Evolutionary conservation across 1,140 invertebrate species (phyloP), one percentile per base, ranked within the genome.

Genomic region (Bombus cullumanus): DNA sequence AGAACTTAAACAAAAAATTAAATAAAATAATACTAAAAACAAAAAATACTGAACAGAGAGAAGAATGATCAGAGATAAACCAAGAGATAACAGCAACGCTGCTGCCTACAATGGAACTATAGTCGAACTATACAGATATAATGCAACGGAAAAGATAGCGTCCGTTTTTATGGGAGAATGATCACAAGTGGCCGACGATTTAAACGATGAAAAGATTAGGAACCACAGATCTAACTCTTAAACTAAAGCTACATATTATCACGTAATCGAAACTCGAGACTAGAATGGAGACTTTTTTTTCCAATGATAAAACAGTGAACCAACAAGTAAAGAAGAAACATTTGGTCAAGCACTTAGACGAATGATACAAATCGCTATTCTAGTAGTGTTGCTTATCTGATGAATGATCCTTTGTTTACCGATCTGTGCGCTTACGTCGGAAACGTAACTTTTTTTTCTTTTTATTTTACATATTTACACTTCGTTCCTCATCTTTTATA

Each of bases 271-370:
- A 47, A 47, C 31, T 69, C 73, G 62, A 68, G 83, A 62, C 77
- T 73, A 85, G 53, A 80, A 73, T 31, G 64, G 37, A 78, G 5
- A 43, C 28, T 43, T 34, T 34, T 47, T 47, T 25, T 15, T 8
- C 34, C 62, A 64, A 43, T 64, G 75, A 37, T 34, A 28, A 79
- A 79, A 62, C 47, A 79, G 62, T 2, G 53, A 72, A 71, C 39
- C 37, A 6, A 69, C 28, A 41, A 57, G 22, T 39, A 62, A 80
- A 85, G 53, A 78, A 71, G 53, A 78, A 77, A 68, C 47, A n/a
- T 80, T 86, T 86, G 85, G 81, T 86, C 85, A 84, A 83, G 85
- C 85, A 77, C 75, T 79, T 86, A 77, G 69, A 86, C 81, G 81
- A 84, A 86, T 66, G 57, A 77, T 85, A 85, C 57, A 86, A 84